A percentile compares a stretch with the other conserved stretches of the same genome.
These are phyloP conservation scores for Peromyscus californicus DNA, from an alignment of 2,113 vertebrate species.

Conservation along the genomic window DNA sequence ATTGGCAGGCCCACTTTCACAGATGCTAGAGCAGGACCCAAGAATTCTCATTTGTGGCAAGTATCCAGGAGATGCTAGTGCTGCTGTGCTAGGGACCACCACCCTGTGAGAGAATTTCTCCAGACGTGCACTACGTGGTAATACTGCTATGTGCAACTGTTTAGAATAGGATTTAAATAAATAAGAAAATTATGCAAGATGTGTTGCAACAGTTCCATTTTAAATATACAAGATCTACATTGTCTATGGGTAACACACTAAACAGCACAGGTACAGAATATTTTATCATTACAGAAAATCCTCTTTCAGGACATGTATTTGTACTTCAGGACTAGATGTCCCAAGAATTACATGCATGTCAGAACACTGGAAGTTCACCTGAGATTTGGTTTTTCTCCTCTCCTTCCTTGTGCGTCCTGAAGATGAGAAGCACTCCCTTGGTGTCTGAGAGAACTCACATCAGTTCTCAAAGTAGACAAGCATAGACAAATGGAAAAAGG, in stretches of 20 bases:
- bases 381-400: not conserved
- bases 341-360: not conserved
- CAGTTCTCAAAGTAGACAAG: not conserved
- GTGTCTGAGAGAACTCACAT: not conserved
- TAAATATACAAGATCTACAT: not conserved
- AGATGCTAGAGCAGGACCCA: not conserved
- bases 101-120: not conserved
- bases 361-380: not conserved
- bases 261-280: not conserved
- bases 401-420: not conserved
- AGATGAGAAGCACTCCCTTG: not conserved
- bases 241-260: not conserved
- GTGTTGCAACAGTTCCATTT: not conserved
- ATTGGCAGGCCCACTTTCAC: not conserved
- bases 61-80: not conserved
- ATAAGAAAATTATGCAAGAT: not conserved
- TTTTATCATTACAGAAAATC: not conserved
- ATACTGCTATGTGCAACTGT: not conserved
- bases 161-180: conserved; percentile 20
- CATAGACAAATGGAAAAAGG: not conserved
- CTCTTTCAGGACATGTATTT: not conserved
- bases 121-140: not conserved
- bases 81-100: not conserved
- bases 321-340: not conserved
- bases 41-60: not conserved